A percentile compares a stretch with the other conserved stretches of the same genome.
Evolutionary conservation across 2,797 vertebrate genomes (phyloP).

Genomic region (Sebastes flavidus): DNA sequence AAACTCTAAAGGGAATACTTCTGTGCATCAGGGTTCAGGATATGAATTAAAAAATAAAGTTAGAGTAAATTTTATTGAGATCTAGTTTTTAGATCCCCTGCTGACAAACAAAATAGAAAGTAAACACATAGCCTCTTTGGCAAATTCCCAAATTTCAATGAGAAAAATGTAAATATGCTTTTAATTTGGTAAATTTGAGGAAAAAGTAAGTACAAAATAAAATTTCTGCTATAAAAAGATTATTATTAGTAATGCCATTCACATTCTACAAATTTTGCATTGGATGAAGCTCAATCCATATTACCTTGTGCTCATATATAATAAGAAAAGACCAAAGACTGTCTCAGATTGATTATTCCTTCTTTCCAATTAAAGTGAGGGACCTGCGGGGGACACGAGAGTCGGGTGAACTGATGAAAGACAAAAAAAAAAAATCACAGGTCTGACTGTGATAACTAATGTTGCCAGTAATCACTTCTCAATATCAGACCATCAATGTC

Average conservation of each 20-base stretch:
- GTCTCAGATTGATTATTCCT: slow-evolving; percentile 14
- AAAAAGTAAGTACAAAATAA: too few relatives aligned
- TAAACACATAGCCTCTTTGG: not conserved
- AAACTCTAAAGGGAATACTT: not conserved
- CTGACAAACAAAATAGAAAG: not conserved
- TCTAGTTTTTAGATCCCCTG: not conserved
- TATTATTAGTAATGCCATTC: not conserved
- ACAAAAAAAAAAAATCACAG: not conserved
- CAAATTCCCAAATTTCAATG: not conserved
- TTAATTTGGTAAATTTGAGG: not conserved
- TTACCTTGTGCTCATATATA: not conserved
- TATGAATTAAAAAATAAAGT: not conserved
- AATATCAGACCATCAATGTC: slow-evolving; percentile 46
- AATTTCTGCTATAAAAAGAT: not conserved
- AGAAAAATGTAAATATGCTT: not conserved
- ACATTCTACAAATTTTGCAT: not conserved
- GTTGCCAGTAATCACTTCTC: slow-evolving; percentile 37
- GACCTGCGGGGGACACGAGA: not conserved
- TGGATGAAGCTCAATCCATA: not conserved
- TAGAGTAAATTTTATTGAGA: not conserved
- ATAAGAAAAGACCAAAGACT: not conserved
- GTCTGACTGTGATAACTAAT: slow-evolving; percentile 26
- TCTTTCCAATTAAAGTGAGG: slow-evolving; percentile 1
- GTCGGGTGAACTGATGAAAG: not conserved
- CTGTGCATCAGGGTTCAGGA: not conserved